Base-by-base conservation (phyloP, 2,797 vertebrate species). In the Siniperca obscura region DNA sequence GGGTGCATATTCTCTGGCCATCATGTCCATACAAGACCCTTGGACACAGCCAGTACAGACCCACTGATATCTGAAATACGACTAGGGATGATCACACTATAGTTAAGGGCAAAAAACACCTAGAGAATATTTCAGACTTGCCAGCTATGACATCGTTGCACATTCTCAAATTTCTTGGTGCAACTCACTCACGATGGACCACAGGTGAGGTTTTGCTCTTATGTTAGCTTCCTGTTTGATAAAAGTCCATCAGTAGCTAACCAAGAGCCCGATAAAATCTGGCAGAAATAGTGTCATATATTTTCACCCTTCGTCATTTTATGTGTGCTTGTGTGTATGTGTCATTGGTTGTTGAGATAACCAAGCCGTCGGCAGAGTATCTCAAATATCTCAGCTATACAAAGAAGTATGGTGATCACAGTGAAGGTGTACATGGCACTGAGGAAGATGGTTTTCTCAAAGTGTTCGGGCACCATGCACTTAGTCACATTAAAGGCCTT, bases 401-500 rank as follows among this genome's bases (percentile, higher is more conserved):
- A 97, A 80, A 98, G 94, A 5, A 96, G 85, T 21, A 97, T 93
- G 80, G 96, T 98, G 93, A 98, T 97, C 59, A 96, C 91, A 27
- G 97, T 97, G 93, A 97, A 97, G 55, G 95, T 97, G 90, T 97
- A 97, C 96, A 97, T 96, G 83, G 96, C 97, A 79, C 96, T 97
- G 86, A 97, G 96, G 91, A 98, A 98, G 91, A 98, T 95, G 78
- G 96, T 98, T 90, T 99, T 98, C 84, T 98, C 97, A 86, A 98
- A 97, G 93, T 97, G 96, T 90, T 98, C 96, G 5, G 97, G 96
- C 70, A 97, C 96, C 96, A 97, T 96, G 88, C 96, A 97, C 84
- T 89, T 96, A 21, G 95, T 96, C 88, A 96, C 82, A 22, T 96
- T 96, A 82, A 96, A 95, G 83, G 92, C 92, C 86, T 96, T 95